Evolutionary conservation across 2,888 invertebrate genomes (phyloP).

Genomic region (Acrobasis consociella): DNA sequence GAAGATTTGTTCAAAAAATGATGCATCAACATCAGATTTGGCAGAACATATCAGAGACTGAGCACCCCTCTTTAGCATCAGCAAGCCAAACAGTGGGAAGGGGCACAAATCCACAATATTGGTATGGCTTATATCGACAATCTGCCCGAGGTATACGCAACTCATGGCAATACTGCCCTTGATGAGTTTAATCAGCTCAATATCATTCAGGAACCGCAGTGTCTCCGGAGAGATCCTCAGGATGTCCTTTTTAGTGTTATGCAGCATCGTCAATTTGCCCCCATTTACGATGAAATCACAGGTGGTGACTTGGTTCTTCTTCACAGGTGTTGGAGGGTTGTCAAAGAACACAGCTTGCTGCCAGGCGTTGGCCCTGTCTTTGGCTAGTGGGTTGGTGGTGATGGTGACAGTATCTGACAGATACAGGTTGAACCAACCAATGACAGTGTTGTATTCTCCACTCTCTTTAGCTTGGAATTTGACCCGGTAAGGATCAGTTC

Average conservation of each 20-base stretch:
- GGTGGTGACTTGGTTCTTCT: slow-evolving; percentile 52
- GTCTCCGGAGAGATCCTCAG: slow-evolving; percentile 55
- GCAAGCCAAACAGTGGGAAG: slow-evolving; percentile 85
- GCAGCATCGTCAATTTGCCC: slow-evolving; percentile 62
- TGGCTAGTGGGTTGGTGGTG: slow-evolving; percentile 83
- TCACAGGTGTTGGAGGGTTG: slow-evolving; percentile 58
- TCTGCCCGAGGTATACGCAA: slow-evolving; percentile 64
- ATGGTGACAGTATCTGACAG: slow-evolving; percentile 84
- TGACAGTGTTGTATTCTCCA: slow-evolving; percentile 85
- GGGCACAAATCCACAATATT: slow-evolving; percentile 82
- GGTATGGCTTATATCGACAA: slow-evolving; percentile 54
- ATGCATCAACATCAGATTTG: slow-evolving; percentile 57
- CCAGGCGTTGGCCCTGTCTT: slow-evolving; percentile 85
- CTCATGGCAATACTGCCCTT: slow-evolving; percentile 58
- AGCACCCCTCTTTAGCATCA: slow-evolving; percentile 77
- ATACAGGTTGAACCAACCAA: slow-evolving; percentile 89
- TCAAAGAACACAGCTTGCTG: slow-evolving; percentile 89
- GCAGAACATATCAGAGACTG: slow-evolving; percentile 71
- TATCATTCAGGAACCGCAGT: slow-evolving; percentile 77
- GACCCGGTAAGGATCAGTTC: slow-evolving; percentile 59
- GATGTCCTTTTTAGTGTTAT: slow-evolving; percentile 44
- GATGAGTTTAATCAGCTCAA: slow-evolving; percentile 66
- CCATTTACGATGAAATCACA: slow-evolving; percentile 60
- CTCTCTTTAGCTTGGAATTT: slow-evolving; percentile 59
- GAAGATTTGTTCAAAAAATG: slow-evolving; percentile 69